Evolutionary conservation across 2,797 vertebrate genomes (phyloP), one percentile per base, ranked within the genome.

Genomic region (Hippocampus kuda): DNA sequence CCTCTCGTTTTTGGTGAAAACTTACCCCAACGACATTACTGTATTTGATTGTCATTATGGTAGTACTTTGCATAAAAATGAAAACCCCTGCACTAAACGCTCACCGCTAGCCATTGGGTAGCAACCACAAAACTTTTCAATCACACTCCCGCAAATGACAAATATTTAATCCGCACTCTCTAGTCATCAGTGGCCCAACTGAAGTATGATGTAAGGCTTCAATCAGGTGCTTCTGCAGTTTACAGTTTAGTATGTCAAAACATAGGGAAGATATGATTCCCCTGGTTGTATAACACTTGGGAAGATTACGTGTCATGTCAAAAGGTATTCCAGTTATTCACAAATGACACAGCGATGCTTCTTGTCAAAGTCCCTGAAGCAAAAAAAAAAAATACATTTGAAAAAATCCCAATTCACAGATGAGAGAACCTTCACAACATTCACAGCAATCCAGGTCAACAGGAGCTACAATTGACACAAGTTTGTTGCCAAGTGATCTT

Each of bases 401-500:
- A 34, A 27, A 61, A 62, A 63, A 22, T 15, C 22, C 26, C 22
- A 20, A 38, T 9, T 62, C 22, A 41, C 41, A 42, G 11, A 63
- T n/a, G 10, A 13, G 3, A 44, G 61, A 42, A 63, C 10, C 38
- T 7, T 44, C 62, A 64, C 60, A 30, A n/a, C 38, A 18, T 20
- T 12, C 18, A 24, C 38, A 9, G 38, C 60, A 27, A 62, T 18
- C 13, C 59, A n/a, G 60, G 60, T 34, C 61, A 13, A 44, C 11
- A 38, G 38, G 8, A 61, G 20, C 5, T 11, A n/a, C 11, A 42
- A 22, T 38, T 20, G 41, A 44, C 62, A 64, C 38, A 44, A 22
- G 8, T 64, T 62, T 41, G 62, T 64, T 64, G 62, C 22, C 62
- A 64, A 44, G 41, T 24, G 62, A 64, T 64, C 60, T 22, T 38